Base-by-base conservation (phyloP, 2,113 vertebrate genomes). In the Cynocephalus volans region DNA sequence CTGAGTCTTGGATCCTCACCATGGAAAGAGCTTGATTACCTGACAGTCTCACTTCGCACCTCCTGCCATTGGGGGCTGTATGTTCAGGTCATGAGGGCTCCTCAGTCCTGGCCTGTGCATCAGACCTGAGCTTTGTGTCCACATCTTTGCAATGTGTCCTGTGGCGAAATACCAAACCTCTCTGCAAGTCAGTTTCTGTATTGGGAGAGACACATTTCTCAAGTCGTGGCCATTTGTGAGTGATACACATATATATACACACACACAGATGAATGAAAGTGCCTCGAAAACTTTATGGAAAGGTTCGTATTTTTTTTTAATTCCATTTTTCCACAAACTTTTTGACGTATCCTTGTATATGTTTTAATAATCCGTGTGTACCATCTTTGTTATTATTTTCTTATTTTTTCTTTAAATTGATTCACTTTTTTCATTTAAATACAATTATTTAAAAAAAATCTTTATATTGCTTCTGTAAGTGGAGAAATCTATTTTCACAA, bases 401-500 rank as follows among this genome's bases (percentile, higher is more conserved):
- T 69, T 45, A n/a, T 83, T 89, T 96, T 96, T 67, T 93, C 50
- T 95, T 79, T 45, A 80, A 92, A 67, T n/a, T 18, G 52, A 14
- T 79, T 93, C 9, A 60, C 28, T 41, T 48, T 90, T 94, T 95
- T 73, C 41, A 75, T 91, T 87, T 24, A 67, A 88, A 75, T 62
- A 60, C 19, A 81, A 45, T 48, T 94, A 96, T 96, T 97, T 94
- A 97, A 97, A 69, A 41, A 84, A 56, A 60, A 72, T 72, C 21
- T 82, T 81, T n/a, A 3, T 21, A 31, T 85, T 75, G 28, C 58
- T 84, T 87, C 62, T 85, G 48, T 88, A 87, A 81, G 70, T 79
- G 24, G 24, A 88, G 96, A 96, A 89, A 36, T 1, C 1, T 18
- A 70, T 36, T 41, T 45, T 80, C 56, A 33, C 28, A 93, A 41